These are phyloP conservation scores for Lycopodina hypogea DNA, from an alignment of 37 sponge, comb jelly and placozoan species.

Conservation along the genomic window DNA sequence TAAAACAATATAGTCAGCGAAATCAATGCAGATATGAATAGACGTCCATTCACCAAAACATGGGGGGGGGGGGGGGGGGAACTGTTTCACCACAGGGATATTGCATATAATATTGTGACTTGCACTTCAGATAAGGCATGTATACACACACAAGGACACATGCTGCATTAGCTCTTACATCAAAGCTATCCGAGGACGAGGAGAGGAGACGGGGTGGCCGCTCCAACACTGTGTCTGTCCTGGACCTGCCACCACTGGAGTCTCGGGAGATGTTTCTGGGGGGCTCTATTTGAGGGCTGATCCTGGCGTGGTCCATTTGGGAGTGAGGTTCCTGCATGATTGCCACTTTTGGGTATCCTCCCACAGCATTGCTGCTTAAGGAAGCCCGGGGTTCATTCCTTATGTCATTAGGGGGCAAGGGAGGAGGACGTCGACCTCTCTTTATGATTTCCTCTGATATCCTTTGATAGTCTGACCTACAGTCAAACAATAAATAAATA, in stretches of 20 bases:
- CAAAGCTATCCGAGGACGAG: not conserved
- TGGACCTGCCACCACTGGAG: not conserved
- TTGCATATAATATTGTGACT: too few species aligned
- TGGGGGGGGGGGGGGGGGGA: too few species aligned
- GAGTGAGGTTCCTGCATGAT: not conserved
- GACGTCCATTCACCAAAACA: too few species aligned
- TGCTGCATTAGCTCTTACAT: slow-evolving; percentile 30
- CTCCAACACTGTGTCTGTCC: slow-evolving; percentile 3
- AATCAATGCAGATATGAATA: too few species aligned
- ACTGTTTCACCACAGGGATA: too few species aligned
- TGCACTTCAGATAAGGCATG: too few species aligned
- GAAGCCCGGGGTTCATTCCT: not conserved
- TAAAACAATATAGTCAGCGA: too few species aligned
- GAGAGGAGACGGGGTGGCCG: not conserved
- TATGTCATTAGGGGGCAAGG: slow-evolving; percentile 1
- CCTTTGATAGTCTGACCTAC: slow-evolving; percentile 50
- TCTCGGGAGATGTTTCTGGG: slow-evolving; percentile 11
- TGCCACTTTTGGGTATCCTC: not conserved
- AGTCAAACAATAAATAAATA: not conserved
- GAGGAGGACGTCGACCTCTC: slow-evolving; percentile 19
- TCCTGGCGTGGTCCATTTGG: not conserved
- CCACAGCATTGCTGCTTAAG: not conserved
- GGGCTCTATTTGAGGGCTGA: not conserved
- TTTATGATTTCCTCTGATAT: slow-evolving; percentile 47
- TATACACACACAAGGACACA: too few species aligned